phyloP scores from a whole-genome alignment of 2,888 invertebrate genomes.

The Nomada goodeniana region DNA sequence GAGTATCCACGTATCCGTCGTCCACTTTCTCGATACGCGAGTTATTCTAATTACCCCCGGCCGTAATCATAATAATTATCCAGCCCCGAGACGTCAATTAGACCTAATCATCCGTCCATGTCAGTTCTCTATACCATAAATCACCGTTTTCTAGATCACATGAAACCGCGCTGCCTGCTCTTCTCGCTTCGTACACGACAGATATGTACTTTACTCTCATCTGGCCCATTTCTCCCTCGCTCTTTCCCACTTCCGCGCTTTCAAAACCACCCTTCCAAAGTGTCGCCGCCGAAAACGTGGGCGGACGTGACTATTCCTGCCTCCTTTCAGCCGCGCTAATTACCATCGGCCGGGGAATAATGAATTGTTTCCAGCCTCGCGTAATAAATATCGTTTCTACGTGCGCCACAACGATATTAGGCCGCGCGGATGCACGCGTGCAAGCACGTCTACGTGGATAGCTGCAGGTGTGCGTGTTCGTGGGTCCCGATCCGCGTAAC shows the following conservation, averaged over 20 bases:
- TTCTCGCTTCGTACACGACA: not conserved
- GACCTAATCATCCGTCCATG: constrained; percentile 42
- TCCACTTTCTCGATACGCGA: constrained; percentile 33
- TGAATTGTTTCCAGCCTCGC: constrained; percentile 61
- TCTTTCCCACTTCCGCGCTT: not conserved
- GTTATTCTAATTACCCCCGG: constrained; percentile 64
- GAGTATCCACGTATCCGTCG: not conserved
- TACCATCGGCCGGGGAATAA: constrained; percentile 63
- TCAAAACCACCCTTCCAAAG: constrained; percentile 3
- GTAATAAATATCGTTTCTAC: constrained; percentile 65
- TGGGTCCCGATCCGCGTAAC: constrained; percentile 56
- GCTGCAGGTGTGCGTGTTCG: not conserved
- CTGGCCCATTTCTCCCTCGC: not conserved
- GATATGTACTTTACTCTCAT: not conserved
- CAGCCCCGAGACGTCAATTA: constrained; percentile 60
- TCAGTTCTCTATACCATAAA: constrained; percentile 19
- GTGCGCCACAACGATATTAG: constrained; percentile 29
- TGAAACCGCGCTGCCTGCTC: not conserved
- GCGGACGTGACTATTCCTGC: constrained; percentile 52
- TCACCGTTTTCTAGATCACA: constrained; percentile 34
- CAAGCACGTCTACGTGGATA: constrained; percentile 6
- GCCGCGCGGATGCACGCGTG: constrained; percentile 12
- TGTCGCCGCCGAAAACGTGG: constrained; percentile 30
- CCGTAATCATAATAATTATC: constrained; percentile 55
- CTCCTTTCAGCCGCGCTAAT: constrained; percentile 58